Conservation (phyloP, 23 tunicate genomes). For the Clavelina lepadiformis region DNA sequence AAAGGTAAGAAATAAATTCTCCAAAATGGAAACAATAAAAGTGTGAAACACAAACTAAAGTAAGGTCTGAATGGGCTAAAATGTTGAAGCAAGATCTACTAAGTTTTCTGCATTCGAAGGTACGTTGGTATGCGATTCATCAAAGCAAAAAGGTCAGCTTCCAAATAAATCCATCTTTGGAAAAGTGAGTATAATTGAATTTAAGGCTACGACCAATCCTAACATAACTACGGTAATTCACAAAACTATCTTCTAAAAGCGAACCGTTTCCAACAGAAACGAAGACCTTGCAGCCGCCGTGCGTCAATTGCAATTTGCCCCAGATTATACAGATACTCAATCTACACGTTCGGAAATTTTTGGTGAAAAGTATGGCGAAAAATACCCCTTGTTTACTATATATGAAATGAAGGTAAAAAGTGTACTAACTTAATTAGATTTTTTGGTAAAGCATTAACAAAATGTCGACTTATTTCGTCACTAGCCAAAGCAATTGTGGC, state of each 20-base stretch:
- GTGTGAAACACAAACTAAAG: too few species aligned
- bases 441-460: not conserved
- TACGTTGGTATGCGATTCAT: slow-evolving; percentile 66
- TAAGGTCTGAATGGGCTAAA: too few species aligned
- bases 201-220: too few species aligned
- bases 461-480: slow-evolving; percentile 1
- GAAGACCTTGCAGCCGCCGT: slow-evolving; percentile 45
- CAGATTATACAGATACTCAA: slow-evolving; percentile 30
- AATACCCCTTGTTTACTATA: slow-evolving; percentile 44
- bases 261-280: not conserved
- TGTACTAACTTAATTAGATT: not conserved
- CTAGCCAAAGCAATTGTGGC: slow-evolving; percentile 67
- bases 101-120: slow-evolving; percentile 64
- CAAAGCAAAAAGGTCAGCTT: slow-evolving; percentile 65
- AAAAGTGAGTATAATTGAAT: slow-evolving; percentile 29
- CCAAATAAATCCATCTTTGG: slow-evolving; percentile 35
- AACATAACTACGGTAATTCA: too few species aligned
- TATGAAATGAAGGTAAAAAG: slow-evolving; percentile 35
- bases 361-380: slow-evolving; percentile 63
- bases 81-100: slow-evolving; percentile 73
- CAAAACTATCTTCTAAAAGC: too few species aligned
- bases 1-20: too few species aligned
- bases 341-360: slow-evolving; percentile 39
- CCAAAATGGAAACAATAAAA: too few species aligned
- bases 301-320: slow-evolving; percentile 17